Evolutionary conservation across 2,797 vertebrate genomes (phyloP), one percentile per base, ranked within the genome.

Genomic region (Enteromius mattozi): DNA sequence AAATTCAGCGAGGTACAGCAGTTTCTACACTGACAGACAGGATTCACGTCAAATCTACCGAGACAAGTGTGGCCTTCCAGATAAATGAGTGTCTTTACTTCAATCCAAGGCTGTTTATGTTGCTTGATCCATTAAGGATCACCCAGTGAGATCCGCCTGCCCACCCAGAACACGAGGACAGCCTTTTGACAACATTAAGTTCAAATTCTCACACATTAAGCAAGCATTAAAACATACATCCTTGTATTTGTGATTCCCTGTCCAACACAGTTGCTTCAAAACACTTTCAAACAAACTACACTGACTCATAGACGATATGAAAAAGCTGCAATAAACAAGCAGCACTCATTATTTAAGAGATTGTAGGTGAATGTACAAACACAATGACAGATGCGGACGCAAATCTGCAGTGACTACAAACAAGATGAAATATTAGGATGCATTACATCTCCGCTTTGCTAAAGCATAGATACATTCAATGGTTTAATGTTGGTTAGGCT

Each of bases 71-170:
- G 35, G 51, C 40, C 63, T 81, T 76, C 37, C 33, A 70, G 80
- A 82, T 35, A 82, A 78, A 82, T 17, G 40, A 49, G 79, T 66
- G 24, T 79, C 74, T 85, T 78, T 78, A 74, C 76, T 85, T 70
- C 14, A 78, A 54, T 51, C 24, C 83, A 85, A 81, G 66, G 40
- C 45, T 85, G 85, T 88, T 87, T 87, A 88, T 70, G 51, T 54
- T 68, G 45, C 40, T 70, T 87, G 80, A 35, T 85, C 70, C 86
- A 79, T 84, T 87, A 87, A 74, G 37, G 81, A 61, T 85, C 84
- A 81, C 86, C 81, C 81, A 85, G 76, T 16, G 86, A 70, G 86
- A 56, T 47, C 74, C 19, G 6, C n/a, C 16, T 77, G 80, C 75
- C 85, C 85, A 86, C 85, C 80, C 85, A 69, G 47, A 76, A 45